Percentiles rank a stretch among this genome's conserved stretches.
Conservation (phyloP, 2,888 invertebrate genomes). For the Epirrhoe tristata region DNA sequence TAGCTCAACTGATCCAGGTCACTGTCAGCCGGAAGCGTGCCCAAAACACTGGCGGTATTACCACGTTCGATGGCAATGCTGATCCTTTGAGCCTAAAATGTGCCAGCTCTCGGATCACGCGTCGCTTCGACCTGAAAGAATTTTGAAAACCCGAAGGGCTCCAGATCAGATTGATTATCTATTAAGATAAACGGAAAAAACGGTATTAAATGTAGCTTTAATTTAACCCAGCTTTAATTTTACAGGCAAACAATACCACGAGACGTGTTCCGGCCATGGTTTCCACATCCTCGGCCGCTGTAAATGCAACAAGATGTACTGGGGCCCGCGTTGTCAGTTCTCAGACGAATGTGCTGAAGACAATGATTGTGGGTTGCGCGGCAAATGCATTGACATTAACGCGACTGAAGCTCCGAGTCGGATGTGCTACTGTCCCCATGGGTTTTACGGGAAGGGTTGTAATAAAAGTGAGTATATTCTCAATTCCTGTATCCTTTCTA, state of each 20-base stretch:
- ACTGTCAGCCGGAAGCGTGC: too few species aligned
- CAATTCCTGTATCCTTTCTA: not conserved
- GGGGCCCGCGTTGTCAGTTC: slow-evolving; percentile 94
- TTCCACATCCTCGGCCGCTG: slow-evolving; percentile 91
- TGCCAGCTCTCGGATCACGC: too few species aligned
- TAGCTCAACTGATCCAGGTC: too few species aligned
- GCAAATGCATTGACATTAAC: slow-evolving; percentile 92
- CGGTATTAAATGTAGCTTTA: too few species aligned
- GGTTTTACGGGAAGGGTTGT: slow-evolving; percentile 95
- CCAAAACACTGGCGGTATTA: too few species aligned
- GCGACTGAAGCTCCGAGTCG: slow-evolving; percentile 92
- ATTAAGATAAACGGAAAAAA: not conserved
- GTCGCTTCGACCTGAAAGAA: too few species aligned
- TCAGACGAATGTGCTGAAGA: slow-evolving; percentile 94
- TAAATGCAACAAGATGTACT: slow-evolving; percentile 92
- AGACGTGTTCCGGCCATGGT: slow-evolving; percentile 94
- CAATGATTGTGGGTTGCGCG: slow-evolving; percentile 94
- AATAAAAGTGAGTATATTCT: slow-evolving; percentile 88
- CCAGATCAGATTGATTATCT: not conserved
- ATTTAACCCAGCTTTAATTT: too few species aligned
- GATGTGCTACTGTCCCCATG: slow-evolving; percentile 96
- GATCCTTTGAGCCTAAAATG: too few species aligned
- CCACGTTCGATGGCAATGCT: too few species aligned
- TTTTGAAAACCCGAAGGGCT: too few species aligned
- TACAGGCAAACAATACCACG: slow-evolving; percentile 90